These are phyloP conservation scores for Clarias pachynema DNA, from an alignment of 2,797 vertebrate genomes.

Conservation along the genomic window DNA sequence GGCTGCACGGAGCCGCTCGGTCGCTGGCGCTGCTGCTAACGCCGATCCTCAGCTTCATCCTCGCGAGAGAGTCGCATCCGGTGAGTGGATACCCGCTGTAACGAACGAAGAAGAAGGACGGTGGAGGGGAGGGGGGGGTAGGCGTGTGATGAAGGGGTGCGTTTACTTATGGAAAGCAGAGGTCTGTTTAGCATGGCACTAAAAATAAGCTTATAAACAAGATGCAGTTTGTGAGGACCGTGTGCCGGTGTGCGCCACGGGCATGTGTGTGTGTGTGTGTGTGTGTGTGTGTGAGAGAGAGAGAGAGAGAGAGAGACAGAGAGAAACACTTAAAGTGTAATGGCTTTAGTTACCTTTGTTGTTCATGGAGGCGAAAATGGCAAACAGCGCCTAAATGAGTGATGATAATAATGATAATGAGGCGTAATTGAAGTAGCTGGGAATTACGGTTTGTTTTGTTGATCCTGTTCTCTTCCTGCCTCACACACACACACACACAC, in stretches of 20 bases:
- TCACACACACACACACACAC: background rate
- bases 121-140: background rate
- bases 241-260: slow-evolving; percentile 9
- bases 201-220: slow-evolving; percentile 54
- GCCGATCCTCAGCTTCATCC: slow-evolving; percentile 68
- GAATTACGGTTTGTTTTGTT: slow-evolving; percentile 50
- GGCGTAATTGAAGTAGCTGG: slow-evolving; percentile 61
- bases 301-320: background rate
- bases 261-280: slow-evolving; percentile 31
- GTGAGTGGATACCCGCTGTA: slow-evolving; percentile 79
- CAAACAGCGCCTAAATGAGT: slow-evolving; percentile 60
- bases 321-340: slow-evolving; percentile 43
- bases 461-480: background rate
- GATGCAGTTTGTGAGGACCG: slow-evolving; percentile 57
- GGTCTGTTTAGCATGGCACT: slow-evolving; percentile 51
- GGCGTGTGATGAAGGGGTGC: slow-evolving; percentile 37
- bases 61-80: slow-evolving; percentile 75
- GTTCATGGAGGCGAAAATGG: slow-evolving; percentile 58
- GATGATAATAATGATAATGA: slow-evolving; percentile 53
- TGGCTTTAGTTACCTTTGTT: slow-evolving; percentile 52
- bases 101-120: slow-evolving; percentile 58
- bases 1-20: slow-evolving; percentile 75
- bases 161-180: slow-evolving; percentile 60
- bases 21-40: slow-evolving; percentile 63
- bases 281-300: background rate